Evolutionary conservation across 2,113 vertebrate species (phyloP).

Genomic region (Astatoreochromis straeleni): DNA sequence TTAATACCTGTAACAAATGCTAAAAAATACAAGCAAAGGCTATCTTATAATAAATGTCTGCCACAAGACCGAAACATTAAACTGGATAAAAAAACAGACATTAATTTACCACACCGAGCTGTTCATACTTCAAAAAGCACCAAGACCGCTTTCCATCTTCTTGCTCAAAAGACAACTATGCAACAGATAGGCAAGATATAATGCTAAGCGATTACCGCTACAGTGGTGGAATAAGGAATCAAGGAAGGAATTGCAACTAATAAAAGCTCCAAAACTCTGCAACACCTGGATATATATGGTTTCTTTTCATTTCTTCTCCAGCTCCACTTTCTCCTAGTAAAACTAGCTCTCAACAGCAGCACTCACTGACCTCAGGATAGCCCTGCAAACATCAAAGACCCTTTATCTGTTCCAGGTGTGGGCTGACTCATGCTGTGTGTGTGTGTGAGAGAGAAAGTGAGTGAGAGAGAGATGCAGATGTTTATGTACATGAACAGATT

Average conservation of each 20-base stretch:
- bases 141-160: constrained; percentile 6
- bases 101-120: constrained; percentile 11
- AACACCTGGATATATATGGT: constrained; percentile 66
- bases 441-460: background rate
- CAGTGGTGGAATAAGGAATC: constrained; percentile 3
- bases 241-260: constrained; percentile 47
- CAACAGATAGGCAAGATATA: constrained; percentile 28
- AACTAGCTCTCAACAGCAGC: constrained; percentile 66
- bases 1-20: background rate
- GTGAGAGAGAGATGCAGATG: constrained; percentile 39
- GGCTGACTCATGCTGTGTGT: constrained; percentile 39
- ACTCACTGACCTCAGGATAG: constrained; percentile 71
- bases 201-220: constrained; percentile 6
- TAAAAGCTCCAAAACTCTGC: constrained; percentile 47
- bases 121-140: constrained; percentile 49
- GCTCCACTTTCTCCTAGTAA: constrained; percentile 64
- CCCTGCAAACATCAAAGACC: constrained; percentile 72
- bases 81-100: constrained; percentile 23
- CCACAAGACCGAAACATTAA: constrained; percentile 22
- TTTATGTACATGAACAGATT: constrained; percentile 41
- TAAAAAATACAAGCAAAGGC: background rate
- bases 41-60: constrained; percentile 23
- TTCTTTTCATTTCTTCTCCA: constrained; percentile 61
- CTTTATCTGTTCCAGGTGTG: constrained; percentile 79
- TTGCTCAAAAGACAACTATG: constrained; percentile 23